Percentiles rank a stretch among this genome's conserved stretches.
phyloP scores from a whole-genome alignment of 2,888 invertebrate genomes.

The Hanleya hanleyi region DNA sequence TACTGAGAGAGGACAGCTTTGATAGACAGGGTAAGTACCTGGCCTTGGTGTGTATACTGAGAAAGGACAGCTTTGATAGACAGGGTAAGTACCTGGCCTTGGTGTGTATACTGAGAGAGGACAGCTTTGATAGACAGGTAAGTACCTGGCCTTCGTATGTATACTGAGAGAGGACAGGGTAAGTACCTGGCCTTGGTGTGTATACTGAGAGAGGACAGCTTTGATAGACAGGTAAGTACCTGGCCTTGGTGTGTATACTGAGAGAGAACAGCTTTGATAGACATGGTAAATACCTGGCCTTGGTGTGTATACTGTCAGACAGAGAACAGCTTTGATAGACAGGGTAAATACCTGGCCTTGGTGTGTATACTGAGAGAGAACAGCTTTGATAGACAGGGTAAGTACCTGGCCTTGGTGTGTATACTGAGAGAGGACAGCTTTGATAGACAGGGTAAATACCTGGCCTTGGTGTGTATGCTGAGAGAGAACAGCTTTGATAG shows the following conservation, averaged over 20 bases:
- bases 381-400: conserved; percentile 97
- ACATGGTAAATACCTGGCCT: conserved; percentile 90
- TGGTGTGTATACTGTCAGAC: conserved; percentile 80
- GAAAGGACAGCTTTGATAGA: conserved; percentile 97
- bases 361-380: conserved; percentile 88
- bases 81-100: conserved; percentile 94
- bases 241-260: conserved; percentile 75
- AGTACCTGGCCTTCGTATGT: conserved; percentile 35
- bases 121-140: conserved; percentile 99
- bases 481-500: no score
- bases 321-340: conserved; percentile 96
- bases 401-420: conserved; percentile 27
- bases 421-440: conserved; percentile 97
- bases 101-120: conserved; percentile 97
- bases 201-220: conserved; percentile 97
- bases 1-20: conserved; percentile 93
- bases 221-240: conserved; percentile 91
- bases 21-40: conserved; percentile 89
- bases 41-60: conserved; percentile 76
- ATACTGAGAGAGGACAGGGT: conserved; percentile 95
- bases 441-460: conserved; percentile 89
- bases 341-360: conserved; percentile 80
- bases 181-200: conserved; percentile 95
- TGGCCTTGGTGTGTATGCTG: conserved; percentile 50
- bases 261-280: conserved; percentile 98